phyloP scores from a whole-genome alignment of 2,888 invertebrate species.

The Drepana falcataria region DNA sequence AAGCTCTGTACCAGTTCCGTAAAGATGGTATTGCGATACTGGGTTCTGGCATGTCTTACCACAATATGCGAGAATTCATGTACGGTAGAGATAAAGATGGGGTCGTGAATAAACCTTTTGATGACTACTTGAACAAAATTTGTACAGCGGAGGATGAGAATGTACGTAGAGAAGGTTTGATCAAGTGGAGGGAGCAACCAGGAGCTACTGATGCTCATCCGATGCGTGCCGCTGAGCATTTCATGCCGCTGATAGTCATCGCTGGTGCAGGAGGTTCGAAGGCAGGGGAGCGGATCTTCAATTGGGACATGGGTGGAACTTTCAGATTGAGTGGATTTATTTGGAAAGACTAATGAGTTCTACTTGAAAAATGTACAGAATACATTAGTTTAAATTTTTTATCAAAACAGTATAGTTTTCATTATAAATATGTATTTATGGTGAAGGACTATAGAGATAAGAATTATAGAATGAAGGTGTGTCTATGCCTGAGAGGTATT shows the following conservation, averaged over 20 bases:
- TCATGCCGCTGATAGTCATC: conserved; percentile 64
- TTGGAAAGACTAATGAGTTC: conserved; percentile 55
- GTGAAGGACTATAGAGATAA: no score
- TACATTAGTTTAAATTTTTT: background rate
- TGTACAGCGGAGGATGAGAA: conserved; percentile 51
- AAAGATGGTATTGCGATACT: conserved; percentile 63
- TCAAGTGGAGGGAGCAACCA: conserved; percentile 49
- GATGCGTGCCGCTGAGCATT: conserved; percentile 58
- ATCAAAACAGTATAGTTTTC: background rate
- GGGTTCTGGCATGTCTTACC: conserved; percentile 71
- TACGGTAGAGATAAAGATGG: conserved; percentile 24
- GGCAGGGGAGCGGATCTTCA: conserved; percentile 56
- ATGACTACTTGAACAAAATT: conserved; percentile 53
- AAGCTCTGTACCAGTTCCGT: conserved; percentile 50
- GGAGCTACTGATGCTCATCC: conserved; percentile 65
- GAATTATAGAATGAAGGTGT: no score
- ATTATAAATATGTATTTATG: no score
- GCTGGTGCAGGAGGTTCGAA: conserved; percentile 61
- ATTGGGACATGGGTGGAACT: conserved; percentile 59
- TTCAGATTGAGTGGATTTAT: conserved; percentile 63
- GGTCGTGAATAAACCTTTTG: conserved; percentile 62
- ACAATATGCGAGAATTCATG: conserved; percentile 67
- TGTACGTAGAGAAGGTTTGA: conserved; percentile 38
- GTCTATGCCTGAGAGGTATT: no score
- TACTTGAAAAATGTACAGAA: background rate